Conservation (phyloP, 1,140 invertebrate species). For the Bombus huntii region DNA sequence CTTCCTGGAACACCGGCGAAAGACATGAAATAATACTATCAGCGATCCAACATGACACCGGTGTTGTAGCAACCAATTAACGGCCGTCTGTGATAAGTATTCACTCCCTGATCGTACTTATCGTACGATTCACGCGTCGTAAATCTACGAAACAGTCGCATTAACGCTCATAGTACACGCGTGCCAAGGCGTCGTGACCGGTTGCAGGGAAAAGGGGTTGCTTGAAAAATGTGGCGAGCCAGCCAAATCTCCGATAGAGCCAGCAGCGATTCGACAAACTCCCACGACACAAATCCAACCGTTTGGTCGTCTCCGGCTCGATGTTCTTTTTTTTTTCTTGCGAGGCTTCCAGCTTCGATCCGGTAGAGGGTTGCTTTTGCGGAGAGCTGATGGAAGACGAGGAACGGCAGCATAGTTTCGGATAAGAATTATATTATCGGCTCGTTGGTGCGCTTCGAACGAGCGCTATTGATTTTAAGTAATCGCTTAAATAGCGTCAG, state of each 20-base stretch:
- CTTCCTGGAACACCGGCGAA: too few species aligned
- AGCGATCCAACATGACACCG: neutral
- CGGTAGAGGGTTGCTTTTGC: neutral
- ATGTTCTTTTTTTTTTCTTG: neutral
- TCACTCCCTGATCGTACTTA: constrained; percentile 17
- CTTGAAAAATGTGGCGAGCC: constrained; percentile 16
- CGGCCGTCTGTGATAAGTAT: neutral
- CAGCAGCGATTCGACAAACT: constrained; percentile 11
- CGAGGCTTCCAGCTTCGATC: neutral
- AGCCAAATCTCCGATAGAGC: constrained; percentile 27
- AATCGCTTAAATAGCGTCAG: constrained; percentile 75
- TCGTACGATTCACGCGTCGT: neutral
- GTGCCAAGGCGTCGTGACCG: neutral
- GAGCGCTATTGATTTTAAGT: constrained; percentile 76
- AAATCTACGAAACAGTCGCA: constrained; percentile 33
- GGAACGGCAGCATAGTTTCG: neutral
- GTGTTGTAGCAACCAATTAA: constrained; percentile 15
- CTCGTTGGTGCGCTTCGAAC: constrained; percentile 44
- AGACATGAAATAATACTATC: neutral
- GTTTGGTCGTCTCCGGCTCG: too few species aligned
- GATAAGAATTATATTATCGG: constrained; percentile 37
- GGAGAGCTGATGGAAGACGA: neutral
- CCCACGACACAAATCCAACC: constrained; percentile 9
- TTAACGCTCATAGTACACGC: constrained; percentile 13
- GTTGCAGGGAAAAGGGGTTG: neutral